Evolutionary conservation across 2,113 vertebrate genomes (phyloP), one percentile per base, ranked within the genome.

Genomic region (Festucalex cinctus): DNA sequence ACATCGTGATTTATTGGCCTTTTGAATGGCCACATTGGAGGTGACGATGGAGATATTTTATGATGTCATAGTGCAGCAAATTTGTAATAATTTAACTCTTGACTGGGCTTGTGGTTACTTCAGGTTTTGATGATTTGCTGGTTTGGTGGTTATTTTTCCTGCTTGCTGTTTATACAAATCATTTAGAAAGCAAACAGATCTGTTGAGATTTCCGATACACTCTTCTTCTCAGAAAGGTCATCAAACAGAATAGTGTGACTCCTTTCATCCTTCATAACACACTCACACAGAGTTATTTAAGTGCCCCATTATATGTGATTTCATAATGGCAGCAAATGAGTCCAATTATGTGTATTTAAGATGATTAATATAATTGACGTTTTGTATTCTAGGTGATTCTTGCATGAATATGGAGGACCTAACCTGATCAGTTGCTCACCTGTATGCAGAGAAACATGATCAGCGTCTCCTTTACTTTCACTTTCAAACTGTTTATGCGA

Each of bases 281-380:
- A 51, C 20, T 51, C 9, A 51, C 19, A 7, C 20, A 51, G 48
- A 8, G 48, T 51, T 51, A 51, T 51, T 51, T n/a, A 22, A 22
- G 7, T 10, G n/a, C 9, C 48, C 3, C 20, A n/a, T 51, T 51
- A 22, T 19, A 5, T 46, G 16, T 6, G 5, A 19, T 10, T 51
- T 3, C 20, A 78, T 64, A 65, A 81, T 68, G 51, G 19, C n/a
- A 14, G 56, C 13, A 80, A 76, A 77, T 64, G 19, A 20, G 53
- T 71, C 3, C n/a, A 56, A 68, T 58, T 67, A 9, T 39, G 37
- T 64, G 73, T 70, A 59, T 78, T 73, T 26, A 77, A 7, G 13
- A 9, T 65, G 54, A 49, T 76, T 39, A 41, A 39, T 2, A 22
- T 51, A 51, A 51, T 51, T 51, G 48, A 9, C n/a, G 22, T 9